These are phyloP conservation scores for Dynastes hyllus DNA, from an alignment of 2,888 invertebrate species.

Conservation along the genomic window DNA sequence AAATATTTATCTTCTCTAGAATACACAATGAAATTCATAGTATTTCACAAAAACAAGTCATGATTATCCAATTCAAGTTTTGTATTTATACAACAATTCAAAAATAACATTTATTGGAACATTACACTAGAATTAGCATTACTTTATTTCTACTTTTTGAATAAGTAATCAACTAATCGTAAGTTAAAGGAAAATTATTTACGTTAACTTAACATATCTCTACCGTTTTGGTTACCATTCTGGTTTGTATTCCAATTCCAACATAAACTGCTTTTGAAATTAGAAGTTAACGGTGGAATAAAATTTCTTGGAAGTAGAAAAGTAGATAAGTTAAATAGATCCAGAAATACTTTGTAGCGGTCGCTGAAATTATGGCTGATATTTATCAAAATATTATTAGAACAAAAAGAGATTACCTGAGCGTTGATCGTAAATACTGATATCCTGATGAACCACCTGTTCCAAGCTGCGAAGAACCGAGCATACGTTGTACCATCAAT, in stretches of 20 bases:
- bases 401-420: conserved; percentile 79
- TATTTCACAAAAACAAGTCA: no score
- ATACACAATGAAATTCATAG: no score
- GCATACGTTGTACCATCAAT: conserved; percentile 98
- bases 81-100: no score
- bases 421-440: conserved; percentile 96
- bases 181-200: background rate
- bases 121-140: no score
- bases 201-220: background rate
- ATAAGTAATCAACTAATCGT: background rate
- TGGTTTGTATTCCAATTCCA: conserved; percentile 37
- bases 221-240: background rate
- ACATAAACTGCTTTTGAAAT: conserved; percentile 49
- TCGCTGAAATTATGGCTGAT: conserved; percentile 81
- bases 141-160: no score
- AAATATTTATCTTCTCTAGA: no score
- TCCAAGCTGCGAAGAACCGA: conserved; percentile 95
- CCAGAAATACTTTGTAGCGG: conserved; percentile 98
- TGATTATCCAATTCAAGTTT: no score
- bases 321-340: conserved; percentile 97
- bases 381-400: conserved; percentile 1
- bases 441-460: conserved; percentile 99
- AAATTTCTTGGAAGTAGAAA: conserved; percentile 93
- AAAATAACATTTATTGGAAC: no score
- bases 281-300: conserved; percentile 89